Evolutionary conservation across 1,140 invertebrate species (phyloP).

Genomic region (Lepidotrigona ventralis): DNA sequence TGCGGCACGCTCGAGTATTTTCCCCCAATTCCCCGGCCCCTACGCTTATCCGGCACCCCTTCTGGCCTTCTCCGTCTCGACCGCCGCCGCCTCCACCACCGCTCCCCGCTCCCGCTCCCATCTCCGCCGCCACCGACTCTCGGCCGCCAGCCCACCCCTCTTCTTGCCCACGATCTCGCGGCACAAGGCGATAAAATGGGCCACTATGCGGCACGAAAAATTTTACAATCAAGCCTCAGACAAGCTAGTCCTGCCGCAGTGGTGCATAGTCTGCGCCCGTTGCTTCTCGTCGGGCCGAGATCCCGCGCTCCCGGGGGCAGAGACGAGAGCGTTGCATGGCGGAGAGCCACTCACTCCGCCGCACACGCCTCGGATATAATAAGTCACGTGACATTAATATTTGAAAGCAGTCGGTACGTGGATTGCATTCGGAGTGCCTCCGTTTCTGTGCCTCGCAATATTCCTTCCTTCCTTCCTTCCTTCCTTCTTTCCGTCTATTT

Average conservation of each 20-base stretch:
- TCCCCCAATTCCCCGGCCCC: conserved; percentile 64
- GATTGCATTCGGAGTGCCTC: conserved; percentile 78
- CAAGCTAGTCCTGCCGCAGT: conserved; percentile 64
- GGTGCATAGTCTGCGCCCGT: conserved; percentile 56
- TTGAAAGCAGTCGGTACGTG: conserved; percentile 80
- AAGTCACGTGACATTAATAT: conserved; percentile 81
- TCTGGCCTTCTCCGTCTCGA: conserved; percentile 40
- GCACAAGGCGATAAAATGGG: conserved; percentile 73
- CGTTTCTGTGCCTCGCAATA: conserved; percentile 66
- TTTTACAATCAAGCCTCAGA: conserved; percentile 76
- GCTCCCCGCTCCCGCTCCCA: background rate
- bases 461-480: conserved; percentile 68
- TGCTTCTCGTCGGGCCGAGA: conserved; percentile 47
- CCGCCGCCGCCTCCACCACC: conserved; percentile 29
- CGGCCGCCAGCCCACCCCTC: background rate
- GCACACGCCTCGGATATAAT: conserved; percentile 79
- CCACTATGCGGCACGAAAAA: conserved; percentile 72
- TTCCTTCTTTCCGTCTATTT: conserved; percentile 63
- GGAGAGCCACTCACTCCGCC: conserved; percentile 72
- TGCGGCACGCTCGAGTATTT: conserved; percentile 68
- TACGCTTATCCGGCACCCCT: conserved; percentile 58
- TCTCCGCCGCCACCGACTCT: background rate
- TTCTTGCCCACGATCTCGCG: conserved; percentile 19
- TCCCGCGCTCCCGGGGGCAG: background rate
- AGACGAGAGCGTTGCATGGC: conserved; percentile 57